These are phyloP conservation scores for Columba livia DNA, from an alignment of 2,113 vertebrate genomes.

Conservation along the genomic window DNA sequence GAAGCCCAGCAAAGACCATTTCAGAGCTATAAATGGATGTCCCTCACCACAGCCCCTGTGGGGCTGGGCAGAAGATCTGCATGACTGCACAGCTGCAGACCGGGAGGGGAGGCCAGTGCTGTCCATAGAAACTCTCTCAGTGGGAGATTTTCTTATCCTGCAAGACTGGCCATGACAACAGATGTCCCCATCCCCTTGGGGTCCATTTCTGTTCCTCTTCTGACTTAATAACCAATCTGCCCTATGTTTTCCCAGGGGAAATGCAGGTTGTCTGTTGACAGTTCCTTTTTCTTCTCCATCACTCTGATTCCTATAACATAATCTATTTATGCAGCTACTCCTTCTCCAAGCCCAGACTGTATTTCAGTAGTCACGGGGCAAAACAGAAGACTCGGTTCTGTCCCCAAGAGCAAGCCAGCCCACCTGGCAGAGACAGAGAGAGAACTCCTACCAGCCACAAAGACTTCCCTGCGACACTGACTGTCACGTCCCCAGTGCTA, in stretches of 20 bases:
- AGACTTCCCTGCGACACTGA: background rate
- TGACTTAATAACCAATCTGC: slow-evolving; percentile 33
- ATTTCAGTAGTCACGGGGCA: background rate
- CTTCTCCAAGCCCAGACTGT: background rate
- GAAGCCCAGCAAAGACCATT: background rate
- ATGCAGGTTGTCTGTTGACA: background rate
- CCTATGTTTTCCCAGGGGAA: background rate
- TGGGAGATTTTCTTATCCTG: background rate
- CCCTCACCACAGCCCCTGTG: fast-evolving
- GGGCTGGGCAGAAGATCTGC: background rate
- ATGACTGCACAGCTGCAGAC: background rate
- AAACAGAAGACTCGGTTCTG: background rate
- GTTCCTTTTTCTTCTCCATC: background rate
- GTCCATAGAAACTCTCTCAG: background rate
- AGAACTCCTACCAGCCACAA: background rate
- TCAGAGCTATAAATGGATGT: background rate
- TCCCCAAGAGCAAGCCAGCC: background rate
- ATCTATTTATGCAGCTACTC: background rate
- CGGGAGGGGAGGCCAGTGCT: background rate
- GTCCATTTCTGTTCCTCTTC: background rate
- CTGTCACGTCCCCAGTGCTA: fast-evolving
- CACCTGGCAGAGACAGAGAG: background rate
- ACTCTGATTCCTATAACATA: background rate
- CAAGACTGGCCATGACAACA: background rate
- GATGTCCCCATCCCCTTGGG: slow-evolving; percentile 10